A percentile compares a stretch with the other conserved stretches of the same genome.
phyloP scores from a whole-genome alignment of 2,888 invertebrate species.

The Phymatocera aterrima region DNA sequence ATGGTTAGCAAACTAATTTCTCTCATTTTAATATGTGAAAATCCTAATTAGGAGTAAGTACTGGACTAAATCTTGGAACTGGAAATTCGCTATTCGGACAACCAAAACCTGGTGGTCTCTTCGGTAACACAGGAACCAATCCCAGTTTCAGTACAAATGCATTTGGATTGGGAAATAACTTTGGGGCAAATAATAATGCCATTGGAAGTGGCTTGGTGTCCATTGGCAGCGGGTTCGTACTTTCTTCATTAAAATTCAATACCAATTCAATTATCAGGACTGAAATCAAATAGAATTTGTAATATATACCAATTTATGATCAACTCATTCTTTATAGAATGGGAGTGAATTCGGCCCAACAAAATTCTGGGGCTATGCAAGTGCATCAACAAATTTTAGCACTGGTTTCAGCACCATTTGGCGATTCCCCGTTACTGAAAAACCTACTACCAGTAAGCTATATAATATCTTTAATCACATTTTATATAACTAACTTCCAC shows the following conservation, averaged over 20 bases:
- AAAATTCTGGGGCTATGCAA: slow-evolving; percentile 70
- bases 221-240: slow-evolving; percentile 61
- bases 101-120: slow-evolving; percentile 76
- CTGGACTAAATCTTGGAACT: slow-evolving; percentile 69
- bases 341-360: slow-evolving; percentile 65
- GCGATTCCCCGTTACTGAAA: slow-evolving; percentile 90
- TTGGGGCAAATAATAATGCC: slow-evolving; percentile 65
- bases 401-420: slow-evolving; percentile 89
- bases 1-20: background rate
- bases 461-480: slow-evolving; percentile 32
- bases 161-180: slow-evolving; percentile 73
- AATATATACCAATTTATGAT: background rate
- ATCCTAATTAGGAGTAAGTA: slow-evolving; percentile 62
- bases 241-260: background rate
- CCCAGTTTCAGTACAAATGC: slow-evolving; percentile 74
- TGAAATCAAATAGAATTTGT: slow-evolving; percentile 3
- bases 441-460: slow-evolving; percentile 77
- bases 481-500: background rate
- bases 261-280: background rate
- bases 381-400: slow-evolving; percentile 86
- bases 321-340: slow-evolving; percentile 55
- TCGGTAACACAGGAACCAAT: slow-evolving; percentile 75
- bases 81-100: slow-evolving; percentile 69
- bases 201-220: slow-evolving; percentile 63
- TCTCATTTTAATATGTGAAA: background rate